phyloP scores from a whole-genome alignment of 2,888 invertebrate species.

The Yponomeuta plumbellus region DNA sequence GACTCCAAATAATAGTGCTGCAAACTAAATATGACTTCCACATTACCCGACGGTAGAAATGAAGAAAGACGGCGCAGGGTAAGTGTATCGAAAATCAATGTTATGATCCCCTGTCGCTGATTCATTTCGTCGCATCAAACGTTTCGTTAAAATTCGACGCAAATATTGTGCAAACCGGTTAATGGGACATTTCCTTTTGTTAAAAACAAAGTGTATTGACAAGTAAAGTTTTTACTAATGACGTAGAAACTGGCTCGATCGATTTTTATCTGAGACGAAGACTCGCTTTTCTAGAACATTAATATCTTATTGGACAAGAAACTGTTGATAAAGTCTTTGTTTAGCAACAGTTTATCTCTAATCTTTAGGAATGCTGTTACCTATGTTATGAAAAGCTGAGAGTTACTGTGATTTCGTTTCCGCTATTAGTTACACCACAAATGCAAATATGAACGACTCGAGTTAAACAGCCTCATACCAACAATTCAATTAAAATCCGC shows the following conservation, averaged over 20 bases:
- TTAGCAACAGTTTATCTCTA: no score
- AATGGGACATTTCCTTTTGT: background rate
- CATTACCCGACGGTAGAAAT: constrained; percentile 57
- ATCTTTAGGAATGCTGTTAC: no score
- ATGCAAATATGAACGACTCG: no score
- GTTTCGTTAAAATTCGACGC: background rate
- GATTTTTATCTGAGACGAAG: background rate
- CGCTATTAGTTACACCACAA: no score
- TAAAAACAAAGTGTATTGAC: background rate
- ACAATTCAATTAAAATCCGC: no score
- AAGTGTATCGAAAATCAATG: constrained; percentile 27
- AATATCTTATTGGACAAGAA: no score
- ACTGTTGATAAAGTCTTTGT: no score
- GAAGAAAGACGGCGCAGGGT: constrained; percentile 71
- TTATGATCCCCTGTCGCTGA: background rate
- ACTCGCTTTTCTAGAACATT: background rate
- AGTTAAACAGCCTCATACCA: no score
- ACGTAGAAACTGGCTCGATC: background rate
- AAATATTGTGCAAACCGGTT: constrained; percentile 4
- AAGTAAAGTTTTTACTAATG: background rate
- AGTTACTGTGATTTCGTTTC: no score
- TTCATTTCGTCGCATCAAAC: background rate
- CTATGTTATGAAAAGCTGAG: no score
- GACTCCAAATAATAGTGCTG: background rate
- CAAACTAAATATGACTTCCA: constrained; percentile 47